A percentile compares a stretch with the other conserved stretches of the same genome.
Conservation (phyloP, 2,113 vertebrate genomes). For the Xenotilapia longispinis region DNA sequence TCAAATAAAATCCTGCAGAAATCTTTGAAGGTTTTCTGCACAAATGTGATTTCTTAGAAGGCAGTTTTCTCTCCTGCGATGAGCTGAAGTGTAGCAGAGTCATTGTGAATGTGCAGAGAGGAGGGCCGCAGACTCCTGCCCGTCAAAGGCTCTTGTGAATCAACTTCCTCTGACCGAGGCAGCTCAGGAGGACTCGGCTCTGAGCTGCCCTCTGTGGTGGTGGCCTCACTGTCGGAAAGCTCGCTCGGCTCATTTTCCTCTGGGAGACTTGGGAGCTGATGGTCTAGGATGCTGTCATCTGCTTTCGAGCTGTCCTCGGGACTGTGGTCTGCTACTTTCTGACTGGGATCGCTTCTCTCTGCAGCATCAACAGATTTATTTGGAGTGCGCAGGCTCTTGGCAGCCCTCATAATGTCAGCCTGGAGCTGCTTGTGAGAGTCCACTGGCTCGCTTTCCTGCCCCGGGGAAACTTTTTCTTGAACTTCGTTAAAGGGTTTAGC, state of each 20-base stretch:
- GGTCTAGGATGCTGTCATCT: constrained; percentile 13
- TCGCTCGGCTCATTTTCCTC: constrained; percentile 14
- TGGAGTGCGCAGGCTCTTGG: constrained; percentile 81
- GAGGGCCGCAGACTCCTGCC: constrained; percentile 27
- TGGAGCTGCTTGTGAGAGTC: constrained; percentile 80
- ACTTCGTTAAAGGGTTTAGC: constrained; percentile 76
- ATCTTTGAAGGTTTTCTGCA: not conserved
- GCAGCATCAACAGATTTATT: constrained; percentile 25
- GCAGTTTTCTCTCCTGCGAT: constrained; percentile 71
- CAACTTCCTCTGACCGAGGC: not conserved
- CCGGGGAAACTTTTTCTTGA: constrained; percentile 60
- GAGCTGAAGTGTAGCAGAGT: constrained; percentile 53
- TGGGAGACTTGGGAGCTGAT: constrained; percentile 11
- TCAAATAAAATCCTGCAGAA: not conserved
- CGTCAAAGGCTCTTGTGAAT: constrained; percentile 17
- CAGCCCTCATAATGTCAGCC: constrained; percentile 80
- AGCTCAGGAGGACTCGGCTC: constrained; percentile 4
- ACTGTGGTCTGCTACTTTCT: constrained; percentile 10
- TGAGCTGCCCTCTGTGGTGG: not conserved
- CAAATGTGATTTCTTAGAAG: constrained; percentile 45
- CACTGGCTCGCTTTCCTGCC: constrained; percentile 52
- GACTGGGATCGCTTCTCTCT: not conserved
- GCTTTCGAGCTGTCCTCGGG: not conserved
- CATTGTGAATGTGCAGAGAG: constrained; percentile 59
- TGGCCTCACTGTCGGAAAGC: not conserved